Percentiles rank a stretch among this genome's conserved stretches.
These are phyloP conservation scores for Sebastes cheni DNA, from an alignment of 2,797 vertebrate genomes.

Conservation along the genomic window DNA sequence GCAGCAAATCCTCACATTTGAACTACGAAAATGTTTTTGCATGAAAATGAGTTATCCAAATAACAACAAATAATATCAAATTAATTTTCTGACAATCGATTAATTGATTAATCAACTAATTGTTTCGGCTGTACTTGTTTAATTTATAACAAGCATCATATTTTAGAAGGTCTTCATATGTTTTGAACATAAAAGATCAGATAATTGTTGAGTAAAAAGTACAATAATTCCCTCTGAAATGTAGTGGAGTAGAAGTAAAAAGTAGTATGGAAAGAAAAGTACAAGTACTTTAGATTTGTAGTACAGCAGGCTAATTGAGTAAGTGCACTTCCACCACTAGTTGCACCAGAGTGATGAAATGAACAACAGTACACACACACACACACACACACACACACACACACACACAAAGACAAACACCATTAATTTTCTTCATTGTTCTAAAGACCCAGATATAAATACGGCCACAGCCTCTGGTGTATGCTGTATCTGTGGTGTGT, in stretches of 20 bases:
- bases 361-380: not conserved
- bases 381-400: too few species aligned
- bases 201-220: not conserved
- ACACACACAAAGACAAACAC: not conserved
- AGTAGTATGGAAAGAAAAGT: too few species aligned
- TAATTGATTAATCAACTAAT: not conserved
- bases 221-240: not conserved
- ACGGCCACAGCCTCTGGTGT: conserved; percentile 60
- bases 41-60: too few species aligned
- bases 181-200: not conserved
- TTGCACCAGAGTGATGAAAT: not conserved
- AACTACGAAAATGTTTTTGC: too few species aligned
- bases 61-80: too few species aligned
- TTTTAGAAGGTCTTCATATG: not conserved
- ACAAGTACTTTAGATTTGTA: too few species aligned
- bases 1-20: too few species aligned
- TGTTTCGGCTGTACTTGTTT: too few species aligned
- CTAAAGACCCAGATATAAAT: conserved; percentile 70
- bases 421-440: conserved; percentile 18
- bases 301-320: too few species aligned
- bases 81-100: too few species aligned
- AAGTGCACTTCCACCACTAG: not conserved
- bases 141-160: not conserved
- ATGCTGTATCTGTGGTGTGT: conserved; percentile 39
- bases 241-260: too few species aligned